Conservation (phyloP, 2,113 vertebrate genomes). For the Odontophorus gujanensis region DNA sequence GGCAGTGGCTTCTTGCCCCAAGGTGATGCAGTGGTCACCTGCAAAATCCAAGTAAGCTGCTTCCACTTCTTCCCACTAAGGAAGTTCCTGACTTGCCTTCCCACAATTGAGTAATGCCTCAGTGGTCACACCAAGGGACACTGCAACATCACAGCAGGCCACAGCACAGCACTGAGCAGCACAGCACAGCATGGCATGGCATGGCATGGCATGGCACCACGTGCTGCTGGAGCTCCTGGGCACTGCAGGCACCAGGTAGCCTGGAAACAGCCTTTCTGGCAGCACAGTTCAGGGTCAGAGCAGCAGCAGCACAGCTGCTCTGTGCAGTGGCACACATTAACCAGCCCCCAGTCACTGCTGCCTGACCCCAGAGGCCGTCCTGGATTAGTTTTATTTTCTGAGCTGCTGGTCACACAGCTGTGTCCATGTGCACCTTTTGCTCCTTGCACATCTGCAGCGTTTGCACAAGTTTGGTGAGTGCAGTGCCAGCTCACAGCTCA, state of each 20-base stretch:
- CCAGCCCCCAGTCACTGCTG: background rate
- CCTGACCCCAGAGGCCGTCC: no score
- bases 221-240: background rate
- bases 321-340: fast-evolving
- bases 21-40: background rate
- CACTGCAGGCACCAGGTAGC: background rate
- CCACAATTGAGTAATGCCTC: background rate
- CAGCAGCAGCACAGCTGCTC: background rate
- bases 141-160: background rate
- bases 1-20: background rate
- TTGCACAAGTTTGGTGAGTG: background rate
- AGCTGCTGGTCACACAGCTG: background rate
- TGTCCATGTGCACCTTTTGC: fast-evolving
- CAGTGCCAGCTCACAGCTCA: background rate
- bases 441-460: fast-evolving
- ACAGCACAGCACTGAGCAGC: background rate
- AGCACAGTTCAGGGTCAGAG: background rate
- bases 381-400: background rate
- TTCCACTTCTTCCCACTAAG: background rate
- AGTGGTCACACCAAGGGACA: background rate
- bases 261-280: background rate
- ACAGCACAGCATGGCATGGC: background rate
- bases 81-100: background rate
- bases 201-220: fast-evolving
- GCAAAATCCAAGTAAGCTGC: background rate